Evolutionary conservation across 1,140 invertebrate genomes (phyloP).

Genomic region (Nomia melanderi): DNA sequence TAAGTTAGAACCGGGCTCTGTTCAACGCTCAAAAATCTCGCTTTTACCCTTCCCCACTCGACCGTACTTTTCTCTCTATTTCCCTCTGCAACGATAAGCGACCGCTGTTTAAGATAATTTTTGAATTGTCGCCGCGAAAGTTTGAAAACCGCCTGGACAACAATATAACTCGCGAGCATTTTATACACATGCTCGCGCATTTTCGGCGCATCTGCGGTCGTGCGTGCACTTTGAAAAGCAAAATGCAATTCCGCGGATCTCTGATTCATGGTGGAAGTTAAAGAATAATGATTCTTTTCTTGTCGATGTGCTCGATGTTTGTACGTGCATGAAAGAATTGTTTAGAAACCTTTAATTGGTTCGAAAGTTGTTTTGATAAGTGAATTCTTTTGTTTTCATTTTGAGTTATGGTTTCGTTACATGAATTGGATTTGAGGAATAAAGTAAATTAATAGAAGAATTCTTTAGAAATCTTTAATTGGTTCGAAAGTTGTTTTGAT

Average conservation of each 20-base stretch:
- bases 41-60: background rate
- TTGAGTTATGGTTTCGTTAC: too few relatives aligned
- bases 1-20: background rate
- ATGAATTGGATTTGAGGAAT: too few relatives aligned
- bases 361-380: too few relatives aligned
- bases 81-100: background rate
- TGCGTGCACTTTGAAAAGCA: background rate
- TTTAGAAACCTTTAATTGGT: too few relatives aligned
- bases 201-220: background rate
- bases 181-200: background rate
- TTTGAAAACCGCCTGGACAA: background rate
- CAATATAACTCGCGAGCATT: background rate
- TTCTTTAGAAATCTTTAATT: too few relatives aligned
- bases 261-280: too few relatives aligned
- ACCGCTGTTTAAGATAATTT: background rate
- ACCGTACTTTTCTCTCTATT: background rate
- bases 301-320: too few relatives aligned
- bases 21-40: background rate
- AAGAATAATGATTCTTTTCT: too few relatives aligned
- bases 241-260: background rate
- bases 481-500: too few relatives aligned
- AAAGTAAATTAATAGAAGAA: too few relatives aligned
- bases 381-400: too few relatives aligned
- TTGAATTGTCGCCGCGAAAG: background rate
- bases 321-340: too few relatives aligned